Percentiles rank a stretch among this genome's conserved stretches.
These are phyloP conservation scores for Malurus leucopterus DNA, from an alignment of 2,797 vertebrate species.

Conservation along the genomic window DNA sequence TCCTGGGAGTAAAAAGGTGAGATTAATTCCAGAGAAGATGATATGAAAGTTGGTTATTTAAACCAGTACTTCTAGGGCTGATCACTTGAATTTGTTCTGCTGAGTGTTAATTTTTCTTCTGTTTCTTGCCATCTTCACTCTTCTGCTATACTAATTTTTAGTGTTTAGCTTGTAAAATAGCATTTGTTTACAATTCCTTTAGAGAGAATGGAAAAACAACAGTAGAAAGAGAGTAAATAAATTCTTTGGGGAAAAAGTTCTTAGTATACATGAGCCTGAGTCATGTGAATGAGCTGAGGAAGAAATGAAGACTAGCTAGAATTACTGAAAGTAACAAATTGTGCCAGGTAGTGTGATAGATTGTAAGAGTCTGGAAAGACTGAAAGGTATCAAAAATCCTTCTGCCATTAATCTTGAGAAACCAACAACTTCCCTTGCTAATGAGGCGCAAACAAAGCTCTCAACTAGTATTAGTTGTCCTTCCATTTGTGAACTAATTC, in stretches of 20 bases:
- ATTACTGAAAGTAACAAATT: neutral
- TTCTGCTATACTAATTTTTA: neutral
- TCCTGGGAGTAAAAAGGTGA: conserved; percentile 96
- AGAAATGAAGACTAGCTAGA: neutral
- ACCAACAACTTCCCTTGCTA: neutral
- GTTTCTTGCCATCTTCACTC: neutral
- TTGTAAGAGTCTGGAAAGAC: neutral
- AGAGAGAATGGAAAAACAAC: neutral
- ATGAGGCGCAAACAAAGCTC: neutral
- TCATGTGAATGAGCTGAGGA: neutral
- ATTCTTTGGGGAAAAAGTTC: neutral
- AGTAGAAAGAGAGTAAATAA: neutral
- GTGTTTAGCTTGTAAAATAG: neutral
- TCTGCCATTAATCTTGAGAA: neutral
- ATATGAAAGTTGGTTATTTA: neutral
- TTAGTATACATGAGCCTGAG: neutral
- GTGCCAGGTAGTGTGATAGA: neutral
- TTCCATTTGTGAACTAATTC: neutral
- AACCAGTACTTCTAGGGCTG: neutral
- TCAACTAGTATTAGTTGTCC: neutral
- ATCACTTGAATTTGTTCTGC: neutral
- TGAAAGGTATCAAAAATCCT: neutral
- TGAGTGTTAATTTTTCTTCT: neutral
- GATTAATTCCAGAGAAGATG: neutral
- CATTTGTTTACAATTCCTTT: neutral